phyloP scores from a whole-genome alignment of 2,888 invertebrate genomes.

The Orthonychiurus folsomi region DNA sequence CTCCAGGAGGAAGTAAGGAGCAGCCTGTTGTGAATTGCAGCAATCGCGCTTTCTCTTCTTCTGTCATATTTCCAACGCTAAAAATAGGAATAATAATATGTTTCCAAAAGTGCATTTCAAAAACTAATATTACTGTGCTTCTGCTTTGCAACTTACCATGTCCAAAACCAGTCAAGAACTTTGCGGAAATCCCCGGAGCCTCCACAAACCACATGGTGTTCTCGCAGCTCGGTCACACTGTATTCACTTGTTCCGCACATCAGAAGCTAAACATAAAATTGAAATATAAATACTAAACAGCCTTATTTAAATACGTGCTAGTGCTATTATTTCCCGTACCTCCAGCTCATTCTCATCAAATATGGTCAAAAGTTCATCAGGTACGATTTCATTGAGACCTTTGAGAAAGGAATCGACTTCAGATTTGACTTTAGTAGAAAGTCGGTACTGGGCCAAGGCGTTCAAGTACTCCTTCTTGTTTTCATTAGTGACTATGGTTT shows the following conservation, averaged over 20 bases:
- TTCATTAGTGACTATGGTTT: constrained; percentile 61
- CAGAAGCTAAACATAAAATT: constrained; percentile 57
- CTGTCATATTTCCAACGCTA: constrained; percentile 68
- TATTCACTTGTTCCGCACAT: constrained; percentile 90
- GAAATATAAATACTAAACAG: constrained; percentile 2
- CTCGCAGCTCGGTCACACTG: constrained; percentile 78
- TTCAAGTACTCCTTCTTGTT: constrained; percentile 77
- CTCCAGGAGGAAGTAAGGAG: constrained; percentile 81
- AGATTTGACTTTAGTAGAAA: constrained; percentile 68
- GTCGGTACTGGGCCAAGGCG: constrained; percentile 76
- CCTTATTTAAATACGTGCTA: constrained; percentile 6
- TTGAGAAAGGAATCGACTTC: constrained; percentile 82
- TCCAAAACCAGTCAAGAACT: constrained; percentile 84
- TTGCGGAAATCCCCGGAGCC: constrained; percentile 67
- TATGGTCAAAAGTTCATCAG: constrained; percentile 83
- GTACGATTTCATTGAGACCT: constrained; percentile 82
- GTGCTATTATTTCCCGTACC: no score
- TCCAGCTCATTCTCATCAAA: constrained; percentile 95
- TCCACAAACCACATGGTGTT: constrained; percentile 73
- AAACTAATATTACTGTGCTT: background rate
- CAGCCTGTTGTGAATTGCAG: constrained; percentile 76
- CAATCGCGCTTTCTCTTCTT: constrained; percentile 83
- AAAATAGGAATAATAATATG: no score
- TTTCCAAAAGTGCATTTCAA: no score
- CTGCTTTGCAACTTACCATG: constrained; percentile 42